Evolutionary conservation across 2,113 vertebrate genomes (phyloP).

Genomic region (Pica pica): DNA sequence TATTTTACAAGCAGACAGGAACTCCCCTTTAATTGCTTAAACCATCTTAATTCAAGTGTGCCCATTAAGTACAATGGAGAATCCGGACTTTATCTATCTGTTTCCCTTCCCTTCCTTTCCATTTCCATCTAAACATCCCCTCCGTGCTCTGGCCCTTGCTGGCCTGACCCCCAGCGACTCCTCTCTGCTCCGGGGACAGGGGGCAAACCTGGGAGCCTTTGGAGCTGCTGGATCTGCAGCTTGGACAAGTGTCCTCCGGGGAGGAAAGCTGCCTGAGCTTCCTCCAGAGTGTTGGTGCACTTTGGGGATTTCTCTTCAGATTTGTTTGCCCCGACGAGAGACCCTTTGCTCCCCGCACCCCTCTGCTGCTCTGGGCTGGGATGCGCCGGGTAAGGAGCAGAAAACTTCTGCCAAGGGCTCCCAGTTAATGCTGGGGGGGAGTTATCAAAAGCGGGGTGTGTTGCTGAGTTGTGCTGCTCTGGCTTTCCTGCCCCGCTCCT

Average conservation of each 20-base stretch:
- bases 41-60: not conserved
- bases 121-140: not conserved
- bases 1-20: not conserved
- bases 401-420: not conserved
- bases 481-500: not conserved
- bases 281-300: fast-evolving
- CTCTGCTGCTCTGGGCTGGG: not conserved
- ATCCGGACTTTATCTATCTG: not conserved
- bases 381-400: not conserved
- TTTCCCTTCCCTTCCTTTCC: not conserved
- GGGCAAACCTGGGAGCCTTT: not conserved
- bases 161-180: not conserved
- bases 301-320: not conserved
- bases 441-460: fast-evolving
- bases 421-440: fast-evolving
- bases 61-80: fast-evolving
- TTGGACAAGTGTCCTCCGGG: fast-evolving
- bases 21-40: not conserved
- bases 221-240: not conserved
- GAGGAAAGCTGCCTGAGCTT: not conserved
- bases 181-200: not conserved
- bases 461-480: fast-evolving
- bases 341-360: not conserved
- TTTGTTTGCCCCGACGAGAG: fast-evolving
- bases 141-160: fast-evolving